phyloP scores from a whole-genome alignment of 2,797 vertebrate genomes.

The Heliangelus exortis region DNA sequence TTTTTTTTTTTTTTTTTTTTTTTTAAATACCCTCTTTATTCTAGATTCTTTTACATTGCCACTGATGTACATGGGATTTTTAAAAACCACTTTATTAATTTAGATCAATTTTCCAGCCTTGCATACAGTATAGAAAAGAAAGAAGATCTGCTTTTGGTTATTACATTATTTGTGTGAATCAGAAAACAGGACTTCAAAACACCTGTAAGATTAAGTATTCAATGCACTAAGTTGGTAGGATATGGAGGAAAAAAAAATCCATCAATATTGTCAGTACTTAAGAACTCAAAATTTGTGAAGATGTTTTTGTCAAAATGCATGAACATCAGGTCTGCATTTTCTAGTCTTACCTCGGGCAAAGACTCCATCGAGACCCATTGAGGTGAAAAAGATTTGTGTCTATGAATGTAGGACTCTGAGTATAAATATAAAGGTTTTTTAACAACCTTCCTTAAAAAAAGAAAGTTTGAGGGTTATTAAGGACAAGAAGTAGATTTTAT shows the following conservation, averaged over 20 bases:
- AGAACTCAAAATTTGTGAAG: neutral
- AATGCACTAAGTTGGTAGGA: neutral
- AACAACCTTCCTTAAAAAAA: neutral
- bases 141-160: neutral
- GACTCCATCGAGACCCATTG: neutral
- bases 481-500: neutral
- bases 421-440: neutral
- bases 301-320: constrained; percentile 15
- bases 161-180: neutral
- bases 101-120: neutral
- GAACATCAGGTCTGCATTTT: neutral
- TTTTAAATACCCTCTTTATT: neutral
- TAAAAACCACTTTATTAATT: neutral
- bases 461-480: neutral
- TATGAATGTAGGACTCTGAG: neutral
- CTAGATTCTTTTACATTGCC: neutral
- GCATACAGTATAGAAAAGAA: neutral
- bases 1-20: too few species aligned
- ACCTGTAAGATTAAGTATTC: constrained; percentile 11
- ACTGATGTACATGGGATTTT: neutral
- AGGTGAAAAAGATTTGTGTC: neutral
- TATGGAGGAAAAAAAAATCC: neutral
- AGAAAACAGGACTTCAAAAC: neutral
- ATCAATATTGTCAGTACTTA: neutral
- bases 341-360: neutral